Percentiles rank a stretch among this genome's conserved stretches.
Conservation (phyloP, 2,113 vertebrate genomes). For the Camelus dromedarius region DNA sequence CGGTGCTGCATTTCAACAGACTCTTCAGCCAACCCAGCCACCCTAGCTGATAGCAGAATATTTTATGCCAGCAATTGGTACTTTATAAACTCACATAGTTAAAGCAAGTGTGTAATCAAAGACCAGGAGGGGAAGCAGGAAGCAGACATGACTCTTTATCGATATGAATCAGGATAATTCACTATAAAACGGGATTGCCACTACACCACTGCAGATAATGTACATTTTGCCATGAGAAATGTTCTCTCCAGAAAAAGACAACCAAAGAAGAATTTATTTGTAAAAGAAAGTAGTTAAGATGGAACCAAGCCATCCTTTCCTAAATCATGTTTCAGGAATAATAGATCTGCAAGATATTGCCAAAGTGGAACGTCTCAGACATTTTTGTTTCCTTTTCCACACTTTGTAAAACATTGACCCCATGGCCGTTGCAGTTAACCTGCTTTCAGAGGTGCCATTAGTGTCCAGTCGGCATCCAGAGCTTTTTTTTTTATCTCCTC, state of each 20-base stretch:
- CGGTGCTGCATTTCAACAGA: background rate
- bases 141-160: background rate
- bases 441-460: background rate
- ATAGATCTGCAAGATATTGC: background rate
- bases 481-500: background rate
- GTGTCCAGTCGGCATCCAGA: background rate
- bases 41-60: background rate
- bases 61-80: background rate
- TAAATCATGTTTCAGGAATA: background rate
- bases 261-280: background rate
- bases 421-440: background rate
- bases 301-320: background rate
- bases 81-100: background rate
- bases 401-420: background rate
- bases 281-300: background rate
- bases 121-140: background rate
- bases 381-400: background rate
- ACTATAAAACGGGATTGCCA: background rate
- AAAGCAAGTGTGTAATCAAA: background rate
- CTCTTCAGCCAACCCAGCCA: background rate
- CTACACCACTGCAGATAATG: background rate
- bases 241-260: constrained; percentile 23
- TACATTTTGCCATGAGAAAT: background rate
- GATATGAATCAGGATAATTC: background rate
- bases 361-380: background rate